Conservation (phyloP, 2,113 vertebrate genomes). For the Cacatua alba region DNA sequence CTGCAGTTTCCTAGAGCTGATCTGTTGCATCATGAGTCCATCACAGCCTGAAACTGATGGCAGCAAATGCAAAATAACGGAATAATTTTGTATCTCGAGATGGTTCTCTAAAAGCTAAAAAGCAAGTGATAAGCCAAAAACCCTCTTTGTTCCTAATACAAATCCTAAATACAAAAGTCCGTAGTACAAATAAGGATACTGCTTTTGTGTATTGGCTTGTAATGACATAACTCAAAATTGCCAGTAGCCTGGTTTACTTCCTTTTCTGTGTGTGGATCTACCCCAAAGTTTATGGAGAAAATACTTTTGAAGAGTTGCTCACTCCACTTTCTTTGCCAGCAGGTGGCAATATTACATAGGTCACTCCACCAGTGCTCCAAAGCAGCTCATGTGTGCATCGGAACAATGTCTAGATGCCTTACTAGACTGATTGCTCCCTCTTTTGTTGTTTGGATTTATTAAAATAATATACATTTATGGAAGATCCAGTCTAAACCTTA, state of each 20-base stretch:
- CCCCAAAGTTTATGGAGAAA: background rate
- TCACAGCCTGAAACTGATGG: background rate
- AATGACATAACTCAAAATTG: background rate
- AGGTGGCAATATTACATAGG: conserved; percentile 16
- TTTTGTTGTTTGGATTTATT: too few relatives aligned
- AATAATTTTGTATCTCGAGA: background rate
- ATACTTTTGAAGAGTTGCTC: accelerated
- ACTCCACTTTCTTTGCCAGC: background rate
- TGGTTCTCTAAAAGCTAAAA: background rate
- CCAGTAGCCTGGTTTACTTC: background rate
- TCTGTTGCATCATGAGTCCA: background rate
- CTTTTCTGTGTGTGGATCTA: background rate
- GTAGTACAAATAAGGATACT: accelerated
- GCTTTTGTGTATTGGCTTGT: background rate
- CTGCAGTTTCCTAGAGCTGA: background rate
- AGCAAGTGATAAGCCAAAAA: background rate
- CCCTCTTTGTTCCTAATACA: background rate
- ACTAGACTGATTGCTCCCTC: background rate
- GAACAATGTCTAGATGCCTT: background rate
- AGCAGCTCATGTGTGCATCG: accelerated
- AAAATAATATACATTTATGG: background rate
- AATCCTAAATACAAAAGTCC: background rate
- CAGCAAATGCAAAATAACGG: background rate
- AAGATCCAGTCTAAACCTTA: background rate
- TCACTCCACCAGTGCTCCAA: background rate